Evolutionary conservation across 2,797 vertebrate species (phyloP).

Genomic region (Cyclura pinguis): DNA sequence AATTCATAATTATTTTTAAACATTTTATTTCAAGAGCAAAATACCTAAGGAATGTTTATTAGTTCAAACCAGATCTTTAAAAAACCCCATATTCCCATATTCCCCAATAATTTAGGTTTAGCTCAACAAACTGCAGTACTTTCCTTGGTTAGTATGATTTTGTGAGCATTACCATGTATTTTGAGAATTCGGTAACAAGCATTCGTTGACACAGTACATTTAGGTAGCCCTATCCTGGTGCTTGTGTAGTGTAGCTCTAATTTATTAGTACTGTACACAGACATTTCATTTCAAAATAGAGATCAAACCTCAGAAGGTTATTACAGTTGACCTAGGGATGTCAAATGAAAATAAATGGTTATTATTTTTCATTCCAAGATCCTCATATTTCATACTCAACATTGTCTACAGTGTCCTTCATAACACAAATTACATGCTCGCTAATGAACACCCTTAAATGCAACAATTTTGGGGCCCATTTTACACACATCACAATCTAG

Average conservation of each 20-base stretch:
- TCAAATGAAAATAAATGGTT: constrained; percentile 37
- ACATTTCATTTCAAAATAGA: constrained; percentile 49
- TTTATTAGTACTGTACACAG: constrained; percentile 27
- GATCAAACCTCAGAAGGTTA: neutral
- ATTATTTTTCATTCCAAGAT: neutral
- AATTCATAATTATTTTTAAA: constrained; percentile 6
- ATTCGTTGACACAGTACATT: neutral
- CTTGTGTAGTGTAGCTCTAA: neutral
- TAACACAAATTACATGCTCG: neutral
- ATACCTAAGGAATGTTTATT: neutral
- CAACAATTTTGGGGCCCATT: neutral
- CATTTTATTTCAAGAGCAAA: neutral
- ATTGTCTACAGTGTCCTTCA: neutral
- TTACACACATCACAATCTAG: neutral
- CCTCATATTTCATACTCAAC: neutral
- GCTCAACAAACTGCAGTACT: neutral
- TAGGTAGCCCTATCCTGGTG: neutral
- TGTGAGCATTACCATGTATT: neutral
- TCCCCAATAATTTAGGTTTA: neutral
- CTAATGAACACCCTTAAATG: no score
- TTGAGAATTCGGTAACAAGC: neutral
- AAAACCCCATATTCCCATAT: neutral
- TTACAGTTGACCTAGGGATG: constrained; percentile 1
- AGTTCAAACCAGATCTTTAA: neutral
- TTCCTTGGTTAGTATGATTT: neutral